Conservation (phyloP, 2,113 vertebrate species). For the Nibea albiflora region DNA sequence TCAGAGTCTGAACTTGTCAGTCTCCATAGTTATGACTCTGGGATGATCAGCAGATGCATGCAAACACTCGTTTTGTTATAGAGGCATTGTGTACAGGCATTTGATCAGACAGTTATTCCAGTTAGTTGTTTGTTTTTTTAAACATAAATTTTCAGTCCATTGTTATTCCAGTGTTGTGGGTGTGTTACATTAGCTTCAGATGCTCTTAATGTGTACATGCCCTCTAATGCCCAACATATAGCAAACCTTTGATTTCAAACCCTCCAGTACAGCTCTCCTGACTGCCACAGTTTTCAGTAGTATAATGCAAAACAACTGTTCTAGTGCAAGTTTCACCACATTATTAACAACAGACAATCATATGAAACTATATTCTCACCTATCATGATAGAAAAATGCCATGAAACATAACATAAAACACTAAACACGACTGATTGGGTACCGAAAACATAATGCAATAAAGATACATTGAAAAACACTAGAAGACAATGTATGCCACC, state of each 20-base stretch:
- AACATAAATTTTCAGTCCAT: conserved; percentile 26
- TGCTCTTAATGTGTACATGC: not conserved
- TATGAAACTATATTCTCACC: conserved; percentile 22
- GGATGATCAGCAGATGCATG: conserved; percentile 40
- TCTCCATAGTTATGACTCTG: not conserved
- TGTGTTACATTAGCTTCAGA: conserved; percentile 55
- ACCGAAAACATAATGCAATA: conserved; percentile 25
- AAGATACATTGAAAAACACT: not conserved
- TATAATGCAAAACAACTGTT: conserved; percentile 67
- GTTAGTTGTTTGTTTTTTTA: conserved; percentile 13
- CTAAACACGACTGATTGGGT: conserved; percentile 22
- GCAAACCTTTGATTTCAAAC: conserved; percentile 2
- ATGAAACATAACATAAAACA: conserved; percentile 21
- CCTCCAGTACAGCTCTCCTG: conserved; percentile 25
- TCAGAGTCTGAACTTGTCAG: conserved; percentile 10
- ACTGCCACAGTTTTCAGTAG: conserved; percentile 72
- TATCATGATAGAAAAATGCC: conserved; percentile 19
- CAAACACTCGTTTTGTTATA: conserved; percentile 8
- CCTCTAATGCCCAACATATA: conserved; percentile 64
- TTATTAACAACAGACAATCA: conserved; percentile 41
- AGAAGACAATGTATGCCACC: not conserved
- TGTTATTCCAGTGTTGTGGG: conserved; percentile 72
- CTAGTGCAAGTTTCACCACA: conserved; percentile 76
- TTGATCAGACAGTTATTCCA: conserved; percentile 12
- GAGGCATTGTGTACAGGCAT: conserved; percentile 32